Base-by-base conservation (phyloP, 2,888 invertebrate species). In the Drosophila koepferae region DNA sequence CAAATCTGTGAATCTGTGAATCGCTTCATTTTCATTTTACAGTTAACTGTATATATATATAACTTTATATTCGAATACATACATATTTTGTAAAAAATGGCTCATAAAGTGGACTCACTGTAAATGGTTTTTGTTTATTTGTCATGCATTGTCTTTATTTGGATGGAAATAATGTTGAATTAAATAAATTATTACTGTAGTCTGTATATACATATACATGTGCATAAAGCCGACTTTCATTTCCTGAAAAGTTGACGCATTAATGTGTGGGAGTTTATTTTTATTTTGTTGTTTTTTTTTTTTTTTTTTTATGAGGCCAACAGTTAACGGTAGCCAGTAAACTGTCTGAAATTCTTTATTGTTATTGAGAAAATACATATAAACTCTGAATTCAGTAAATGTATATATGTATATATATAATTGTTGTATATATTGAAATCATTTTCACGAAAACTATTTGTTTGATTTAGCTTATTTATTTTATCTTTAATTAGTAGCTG, bases 141-240 rank as follows among this genome's bases (percentile, higher is more conserved):
- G 84, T 66, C 81, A 73, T 63, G 74, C 74, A 75, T 86, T 88
- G 75, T 74, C 89, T 84, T 83, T 83, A 89, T 85, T 79, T 84
- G 89, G 84, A 62, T 66, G 64, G 54, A 85, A 74, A 81, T 75
- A 83, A 81, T 86, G 72, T 66, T 63, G 67, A 78, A 80, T 86
- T 86, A 78, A 83, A 86, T 86, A 84, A 89, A 89, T 86, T 78
- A 81, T 86, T 74, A 72, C 84, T 55, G 63, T 67, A 63, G 78
- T 70, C 51, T 60, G 46, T 48, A 20, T 44, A 66, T 48, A 20
- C 41, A 66, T 64, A 46, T 51, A 63, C 18, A 51, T 12, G 18
- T 51, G 14, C 51, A 69, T 62, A 28, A 74, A 84, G 70, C 51
- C 53, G 72, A 89, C 89, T 85, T 85, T 85, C 87, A 85, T 85